A percentile compares a stretch with the other conserved stretches of the same genome.
Conservation (phyloP, 2,888 invertebrate genomes). For the Hartigia nigra region DNA sequence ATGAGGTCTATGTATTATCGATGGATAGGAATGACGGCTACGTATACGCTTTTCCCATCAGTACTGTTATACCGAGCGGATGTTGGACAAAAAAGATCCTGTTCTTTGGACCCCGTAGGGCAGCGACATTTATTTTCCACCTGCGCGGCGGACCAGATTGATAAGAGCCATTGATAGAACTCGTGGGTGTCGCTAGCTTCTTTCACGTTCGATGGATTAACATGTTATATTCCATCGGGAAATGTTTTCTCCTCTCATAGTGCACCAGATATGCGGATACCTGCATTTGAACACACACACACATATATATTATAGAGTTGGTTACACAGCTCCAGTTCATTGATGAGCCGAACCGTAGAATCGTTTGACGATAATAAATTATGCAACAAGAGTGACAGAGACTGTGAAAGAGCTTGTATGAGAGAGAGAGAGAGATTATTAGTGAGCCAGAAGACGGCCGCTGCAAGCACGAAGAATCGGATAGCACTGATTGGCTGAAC, state of each 20-base stretch:
- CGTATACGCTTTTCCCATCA: not conserved
- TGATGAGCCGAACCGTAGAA: not conserved
- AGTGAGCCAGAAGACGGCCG: not conserved
- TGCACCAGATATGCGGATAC: not conserved
- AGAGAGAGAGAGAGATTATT: not conserved
- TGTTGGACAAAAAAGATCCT: not conserved
- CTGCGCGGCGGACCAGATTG: not conserved
- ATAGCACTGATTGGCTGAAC: conserved; percentile 10
- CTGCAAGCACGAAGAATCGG: not conserved
- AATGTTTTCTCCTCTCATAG: not conserved
- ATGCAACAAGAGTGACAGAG: conserved; percentile 1
- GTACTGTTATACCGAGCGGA: not conserved
- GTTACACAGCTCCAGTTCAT: not conserved
- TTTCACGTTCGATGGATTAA: not conserved
- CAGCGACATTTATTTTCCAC: not conserved
- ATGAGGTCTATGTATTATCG: not conserved
- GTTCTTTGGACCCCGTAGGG: not conserved
- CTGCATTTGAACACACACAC: not conserved
- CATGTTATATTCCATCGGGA: not conserved
- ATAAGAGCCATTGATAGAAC: not conserved
- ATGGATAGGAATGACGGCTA: not conserved
- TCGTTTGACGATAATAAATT: not conserved
- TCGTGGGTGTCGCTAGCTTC: not conserved
- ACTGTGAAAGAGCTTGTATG: not conserved
- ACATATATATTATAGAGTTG: not conserved